phyloP scores from a whole-genome alignment of 1,140 invertebrate genomes.

The Tigriopus japonicus region DNA sequence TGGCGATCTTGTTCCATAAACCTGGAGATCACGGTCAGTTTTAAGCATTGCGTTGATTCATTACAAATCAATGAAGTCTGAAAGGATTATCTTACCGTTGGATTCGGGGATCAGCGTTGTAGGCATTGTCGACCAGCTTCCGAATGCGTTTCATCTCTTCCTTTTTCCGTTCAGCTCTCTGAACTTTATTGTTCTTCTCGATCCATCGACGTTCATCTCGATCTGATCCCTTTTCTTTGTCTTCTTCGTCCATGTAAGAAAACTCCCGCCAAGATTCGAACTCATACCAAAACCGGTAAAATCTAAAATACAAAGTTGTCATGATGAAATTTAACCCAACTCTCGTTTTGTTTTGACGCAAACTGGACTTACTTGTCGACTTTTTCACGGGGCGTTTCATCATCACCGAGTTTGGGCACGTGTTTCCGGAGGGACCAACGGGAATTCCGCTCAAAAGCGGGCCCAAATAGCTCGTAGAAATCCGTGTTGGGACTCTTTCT shows the following conservation, averaged over 20 bases:
- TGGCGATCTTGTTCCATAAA: conserved; percentile 90
- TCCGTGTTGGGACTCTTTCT: conserved; percentile 47
- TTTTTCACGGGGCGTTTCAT: conserved; percentile 25
- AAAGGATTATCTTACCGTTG: conserved; percentile 26
- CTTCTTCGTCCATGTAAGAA: conserved; percentile 97
- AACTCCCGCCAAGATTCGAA: conserved; percentile 98
- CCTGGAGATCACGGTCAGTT: conserved; percentile 24
- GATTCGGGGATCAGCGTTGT: conserved; percentile 72
- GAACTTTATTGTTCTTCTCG: conserved; percentile 89
- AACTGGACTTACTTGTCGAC: conserved; percentile 14
- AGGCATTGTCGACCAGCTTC: conserved; percentile 74
- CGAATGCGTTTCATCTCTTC: conserved; percentile 85
- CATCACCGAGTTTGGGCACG: conserved; percentile 64
- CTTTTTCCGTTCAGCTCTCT: conserved; percentile 75
- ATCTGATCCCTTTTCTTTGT: conserved; percentile 74
- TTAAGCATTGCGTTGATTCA: background rate
- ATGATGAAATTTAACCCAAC: background rate
- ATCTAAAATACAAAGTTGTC: conserved; percentile 23
- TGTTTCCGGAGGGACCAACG: conserved; percentile 77
- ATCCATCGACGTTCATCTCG: conserved; percentile 90
- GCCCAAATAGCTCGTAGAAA: conserved; percentile 54
- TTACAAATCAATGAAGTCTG: background rate
- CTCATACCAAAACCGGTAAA: conserved; percentile 85
- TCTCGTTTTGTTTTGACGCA: background rate
- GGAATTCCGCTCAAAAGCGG: conserved; percentile 65